phyloP scores from a whole-genome alignment of 2,888 invertebrate species.

The Ypsolopha scabrella region DNA sequence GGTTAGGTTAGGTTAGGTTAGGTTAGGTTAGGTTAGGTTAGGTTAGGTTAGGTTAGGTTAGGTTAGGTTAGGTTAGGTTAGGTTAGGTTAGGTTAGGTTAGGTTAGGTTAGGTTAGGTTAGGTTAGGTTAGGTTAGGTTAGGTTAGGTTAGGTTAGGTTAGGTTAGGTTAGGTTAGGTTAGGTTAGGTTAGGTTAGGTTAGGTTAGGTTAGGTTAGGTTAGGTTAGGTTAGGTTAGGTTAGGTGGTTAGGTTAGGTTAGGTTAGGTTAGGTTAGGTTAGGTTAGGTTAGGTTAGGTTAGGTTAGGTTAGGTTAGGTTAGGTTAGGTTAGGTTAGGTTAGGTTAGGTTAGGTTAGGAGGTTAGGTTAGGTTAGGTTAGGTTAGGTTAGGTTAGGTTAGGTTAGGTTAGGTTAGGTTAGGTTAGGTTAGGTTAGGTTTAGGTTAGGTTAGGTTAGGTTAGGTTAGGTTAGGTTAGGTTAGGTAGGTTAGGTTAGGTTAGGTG shows the following conservation, averaged over 20 bases:
- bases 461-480: constrained; percentile 7
- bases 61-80: constrained; percentile 6
- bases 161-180: constrained; percentile 7
- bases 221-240: constrained; percentile 6
- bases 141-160: constrained; percentile 6
- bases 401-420: constrained; percentile 6
- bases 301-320: constrained; percentile 4
- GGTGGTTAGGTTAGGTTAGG: constrained; percentile 7
- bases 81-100: constrained; percentile 9
- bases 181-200: constrained; percentile 6
- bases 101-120: constrained; percentile 9
- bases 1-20: constrained; percentile 8
- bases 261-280: constrained; percentile 5
- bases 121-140: constrained; percentile 5
- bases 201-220: constrained; percentile 6
- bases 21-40: constrained; percentile 6
- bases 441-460: constrained; percentile 6
- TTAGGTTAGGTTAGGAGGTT: constrained; percentile 8
- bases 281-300: constrained; percentile 3
- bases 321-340: constrained; percentile 8
- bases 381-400: constrained; percentile 8
- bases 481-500: constrained; percentile 9
- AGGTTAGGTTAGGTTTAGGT: constrained; percentile 1
- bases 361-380: constrained; percentile 8
- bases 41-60: constrained; percentile 8